Conservation (phyloP, 2,888 invertebrate genomes). For the Dynastes maya region DNA sequence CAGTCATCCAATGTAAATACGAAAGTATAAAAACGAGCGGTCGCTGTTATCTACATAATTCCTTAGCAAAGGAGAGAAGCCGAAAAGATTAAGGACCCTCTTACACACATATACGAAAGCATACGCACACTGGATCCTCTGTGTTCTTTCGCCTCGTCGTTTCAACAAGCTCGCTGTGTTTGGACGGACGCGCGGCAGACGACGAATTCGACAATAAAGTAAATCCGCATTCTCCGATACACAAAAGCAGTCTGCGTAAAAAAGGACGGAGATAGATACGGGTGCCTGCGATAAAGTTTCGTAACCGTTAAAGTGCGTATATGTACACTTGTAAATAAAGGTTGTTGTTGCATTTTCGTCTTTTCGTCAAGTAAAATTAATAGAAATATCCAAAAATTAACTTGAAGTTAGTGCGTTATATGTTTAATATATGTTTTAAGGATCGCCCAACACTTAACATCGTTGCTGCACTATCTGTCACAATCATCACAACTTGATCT, state of each 20-base stretch:
- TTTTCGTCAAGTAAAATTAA: too few species aligned
- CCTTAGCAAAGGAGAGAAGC: conserved; percentile 22
- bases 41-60: conserved; percentile 22
- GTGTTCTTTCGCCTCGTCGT: conserved; percentile 22
- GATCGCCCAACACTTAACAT: too few species aligned
- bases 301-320: neutral
- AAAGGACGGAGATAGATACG: conserved; percentile 13
- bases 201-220: conserved; percentile 45
- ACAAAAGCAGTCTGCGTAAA: conserved; percentile 32
- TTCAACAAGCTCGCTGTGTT: conserved; percentile 20
- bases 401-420: too few species aligned
- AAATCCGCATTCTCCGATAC: conserved; percentile 43
- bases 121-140: conserved; percentile 29
- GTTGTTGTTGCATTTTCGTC: too few species aligned
- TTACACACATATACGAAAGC: neutral
- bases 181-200: conserved; percentile 31
- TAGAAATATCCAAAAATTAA: too few species aligned
- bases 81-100: conserved; percentile 32
- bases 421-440: too few species aligned
- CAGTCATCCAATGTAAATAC: conserved; percentile 30
- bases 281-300: conserved; percentile 26
- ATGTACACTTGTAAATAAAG: too few species aligned
- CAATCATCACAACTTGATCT: too few species aligned
- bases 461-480: too few species aligned
- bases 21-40: neutral